Base-by-base conservation (phyloP, 2,888 invertebrate species). In the Aspidiotus rigidus region DNA sequence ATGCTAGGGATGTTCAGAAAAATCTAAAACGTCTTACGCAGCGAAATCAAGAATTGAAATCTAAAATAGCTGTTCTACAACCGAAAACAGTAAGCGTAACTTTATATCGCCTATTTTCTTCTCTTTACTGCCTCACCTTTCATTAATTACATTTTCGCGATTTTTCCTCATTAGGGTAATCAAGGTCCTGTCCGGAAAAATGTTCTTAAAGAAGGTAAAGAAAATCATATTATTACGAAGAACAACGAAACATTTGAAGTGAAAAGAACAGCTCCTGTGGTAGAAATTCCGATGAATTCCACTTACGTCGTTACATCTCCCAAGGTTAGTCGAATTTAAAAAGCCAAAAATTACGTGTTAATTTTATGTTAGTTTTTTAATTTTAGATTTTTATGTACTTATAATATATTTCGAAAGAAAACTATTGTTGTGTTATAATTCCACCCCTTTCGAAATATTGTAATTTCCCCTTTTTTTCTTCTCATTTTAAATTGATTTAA, bases 251-350 rank as follows among this genome's bases (percentile, higher is more conserved):
- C 42, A 9, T 57, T 57, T 7, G 59, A 66, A 49, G 39, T 59
- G 44, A 55, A 15, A 11, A 17, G 40, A 39, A 28, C 28, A 28
- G 16, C 56, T 16, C 17, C 59, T 10, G 28, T 39, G 59, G 16
- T 59, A n/a, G 66, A 66, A 16, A 49, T 66, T 17, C 66, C 66
- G 16, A 49, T 66, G n/a, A 66, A 66, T 39, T 57, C 66, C 9
- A 66, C 66, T 8, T 66, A 59, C 11, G 59, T 66, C 44, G 39
- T 66, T 13, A 66, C 66, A 9, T 66, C 66, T n/a, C 66, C 66
- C 13, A 66, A 66, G 59, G 66, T 66, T 66, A 66, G 59, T 56
- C 66, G 66, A 57, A 66, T 66, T 66, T 66, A 39, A 66, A 16
- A n/a, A 9, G 55, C 55, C 15, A 28, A 59, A 59, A 11, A 59